Base-by-base conservation (phyloP, 2,113 vertebrate species). In the Ptyas mucosa region DNA sequence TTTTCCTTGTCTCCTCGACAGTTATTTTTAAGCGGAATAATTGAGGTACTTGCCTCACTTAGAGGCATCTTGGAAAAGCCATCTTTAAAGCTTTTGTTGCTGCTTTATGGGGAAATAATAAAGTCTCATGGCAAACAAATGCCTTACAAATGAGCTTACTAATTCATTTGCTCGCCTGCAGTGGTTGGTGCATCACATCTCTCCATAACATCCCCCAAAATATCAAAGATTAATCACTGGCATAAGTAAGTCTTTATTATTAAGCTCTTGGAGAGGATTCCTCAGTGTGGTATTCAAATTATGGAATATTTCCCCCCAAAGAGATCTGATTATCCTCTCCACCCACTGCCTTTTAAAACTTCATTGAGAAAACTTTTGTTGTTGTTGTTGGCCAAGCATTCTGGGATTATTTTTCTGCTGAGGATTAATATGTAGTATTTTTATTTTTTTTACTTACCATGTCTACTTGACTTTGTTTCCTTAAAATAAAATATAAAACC, bases 21-120 rank as follows among this genome's bases (percentile, higher is more conserved):
- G 92, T 94, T 93, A 93, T 96, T 89, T 89, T 95, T 94, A 95
- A 93, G 96, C 87, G 92, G 95, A 93, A 95, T 97, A 97, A 97
- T 96, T 95, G 96, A 96, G 96, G 94, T 95, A 57, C 94, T 81
- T 94, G 58, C 57, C 52, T 52, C 51, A 34, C 24, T 95, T 94
- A 96, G 95, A 43, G 23, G 20, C 58, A 81, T 75, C 49, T 75
- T 69, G 14, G 87, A 88, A 55, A 89, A 75, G 21, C 14, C 26
- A 95, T 95, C 93, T 94, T 96, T 96, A 96, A 93, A 94, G 93
- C 95, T 95, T 95, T 95, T 93, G 94, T 85, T 93, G 53, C 95
- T 96, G 34, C 95, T 34, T 81, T 94, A 29, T 94, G 53, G 64
- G 10, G 89, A 61, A 92, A 96, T 94, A 94, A 94, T 95, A 93